Conservation (phyloP, 1,140 invertebrate species). For the Trinorchestia longiramus region DNA sequence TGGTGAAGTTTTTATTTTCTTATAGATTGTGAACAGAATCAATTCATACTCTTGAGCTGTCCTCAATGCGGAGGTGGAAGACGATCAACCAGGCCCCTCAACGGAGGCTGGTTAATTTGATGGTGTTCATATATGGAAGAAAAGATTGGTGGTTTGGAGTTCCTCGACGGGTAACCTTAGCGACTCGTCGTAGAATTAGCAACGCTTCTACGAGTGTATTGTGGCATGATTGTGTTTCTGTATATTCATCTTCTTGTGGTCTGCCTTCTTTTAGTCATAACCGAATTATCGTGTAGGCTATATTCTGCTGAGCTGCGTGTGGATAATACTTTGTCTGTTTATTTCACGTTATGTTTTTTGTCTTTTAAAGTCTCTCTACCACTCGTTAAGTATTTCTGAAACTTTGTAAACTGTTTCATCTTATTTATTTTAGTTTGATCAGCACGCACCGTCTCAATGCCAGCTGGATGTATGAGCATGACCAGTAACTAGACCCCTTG, state of each 20-base stretch:
- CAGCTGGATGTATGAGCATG: no score
- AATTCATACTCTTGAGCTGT: no score
- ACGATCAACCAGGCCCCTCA: no score
- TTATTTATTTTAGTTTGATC: no score
- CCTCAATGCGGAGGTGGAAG: no score
- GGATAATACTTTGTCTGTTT: not conserved
- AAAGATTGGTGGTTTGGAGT: not conserved
- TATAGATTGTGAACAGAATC: not conserved
- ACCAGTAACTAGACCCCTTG: not conserved
- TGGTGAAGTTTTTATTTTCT: not conserved
- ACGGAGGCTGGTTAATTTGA: no score
- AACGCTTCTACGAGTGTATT: not conserved
- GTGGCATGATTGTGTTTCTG: no score
- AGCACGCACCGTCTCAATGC: no score
- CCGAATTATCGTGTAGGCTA: not conserved
- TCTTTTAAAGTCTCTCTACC: not conserved
- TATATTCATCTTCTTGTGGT: not conserved
- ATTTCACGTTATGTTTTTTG: not conserved
- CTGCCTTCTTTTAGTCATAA: not conserved
- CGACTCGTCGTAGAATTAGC: not conserved
- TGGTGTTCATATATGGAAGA: no score
- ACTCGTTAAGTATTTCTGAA: no score
- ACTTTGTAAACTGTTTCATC: no score
- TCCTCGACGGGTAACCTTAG: not conserved
- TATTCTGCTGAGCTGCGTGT: not conserved